These are phyloP conservation scores for Larimichthys polyactis DNA, from an alignment of 2,113 vertebrate species.

Conservation along the genomic window DNA sequence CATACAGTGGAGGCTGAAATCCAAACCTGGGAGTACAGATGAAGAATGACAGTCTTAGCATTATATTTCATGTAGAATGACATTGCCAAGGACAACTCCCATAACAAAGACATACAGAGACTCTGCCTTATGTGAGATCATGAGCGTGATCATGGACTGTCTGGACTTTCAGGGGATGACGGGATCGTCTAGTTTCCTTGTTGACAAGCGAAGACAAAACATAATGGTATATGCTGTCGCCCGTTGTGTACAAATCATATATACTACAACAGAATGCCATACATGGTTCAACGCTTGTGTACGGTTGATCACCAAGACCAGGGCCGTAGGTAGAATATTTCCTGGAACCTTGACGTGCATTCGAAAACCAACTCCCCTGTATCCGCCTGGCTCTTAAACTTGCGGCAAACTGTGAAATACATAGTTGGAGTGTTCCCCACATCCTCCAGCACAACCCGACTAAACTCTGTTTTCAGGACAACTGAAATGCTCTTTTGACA, in stretches of 20 bases:
- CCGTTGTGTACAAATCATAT: not conserved
- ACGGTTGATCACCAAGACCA: too few relatives aligned
- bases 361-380: too few relatives aligned
- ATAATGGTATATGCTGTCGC: not conserved
- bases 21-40: not conserved
- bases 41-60: not conserved
- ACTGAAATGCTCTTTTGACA: too few relatives aligned
- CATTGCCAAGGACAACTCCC: not conserved
- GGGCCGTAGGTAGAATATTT: too few relatives aligned
- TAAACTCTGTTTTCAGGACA: too few relatives aligned
- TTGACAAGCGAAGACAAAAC: not conserved
- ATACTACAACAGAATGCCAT: not conserved
- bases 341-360: too few relatives aligned
- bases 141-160: not conserved
- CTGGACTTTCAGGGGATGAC: not conserved
- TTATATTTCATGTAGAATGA: not conserved
- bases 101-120: not conserved
- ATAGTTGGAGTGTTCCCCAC: too few relatives aligned
- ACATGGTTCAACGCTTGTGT: too few relatives aligned
- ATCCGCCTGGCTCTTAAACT: too few relatives aligned
- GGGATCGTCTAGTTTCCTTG: not conserved
- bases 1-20: not conserved
- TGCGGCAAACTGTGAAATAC: too few relatives aligned
- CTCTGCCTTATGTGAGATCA: not conserved
- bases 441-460: too few relatives aligned